These are phyloP conservation scores for Phalacrocorax aristotelis DNA, from an alignment of 2,113 vertebrate genomes.

Conservation along the genomic window DNA sequence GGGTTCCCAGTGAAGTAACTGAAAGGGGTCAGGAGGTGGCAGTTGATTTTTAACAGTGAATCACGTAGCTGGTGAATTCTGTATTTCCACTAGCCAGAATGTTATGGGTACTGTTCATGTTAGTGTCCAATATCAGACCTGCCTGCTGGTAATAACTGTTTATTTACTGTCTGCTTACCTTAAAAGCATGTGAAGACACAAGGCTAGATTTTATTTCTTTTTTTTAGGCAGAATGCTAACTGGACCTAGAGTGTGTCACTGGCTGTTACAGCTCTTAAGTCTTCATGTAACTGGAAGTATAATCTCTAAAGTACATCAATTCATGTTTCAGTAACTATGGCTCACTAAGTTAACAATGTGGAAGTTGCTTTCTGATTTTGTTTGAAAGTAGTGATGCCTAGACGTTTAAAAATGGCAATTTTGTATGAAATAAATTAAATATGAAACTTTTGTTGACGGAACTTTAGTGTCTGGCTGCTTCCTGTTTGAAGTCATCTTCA, in stretches of 20 bases:
- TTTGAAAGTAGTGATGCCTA: conserved; percentile 60
- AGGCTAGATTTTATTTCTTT: conserved; percentile 23
- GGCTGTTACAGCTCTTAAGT: conserved; percentile 52
- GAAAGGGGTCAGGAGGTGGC: neutral
- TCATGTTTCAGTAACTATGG: conserved; percentile 59
- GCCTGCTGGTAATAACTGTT: conserved; percentile 43
- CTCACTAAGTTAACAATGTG: conserved; percentile 52
- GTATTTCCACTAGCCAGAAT: conserved; percentile 49
- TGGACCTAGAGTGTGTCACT: conserved; percentile 50
- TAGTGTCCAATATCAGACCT: conserved; percentile 43
- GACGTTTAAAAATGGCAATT: conserved; percentile 53
- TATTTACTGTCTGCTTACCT: conserved; percentile 42
- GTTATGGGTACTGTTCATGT: conserved; percentile 33
- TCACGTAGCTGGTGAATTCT: conserved; percentile 37
- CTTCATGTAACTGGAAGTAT: conserved; percentile 65
- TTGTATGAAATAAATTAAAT: conserved; percentile 74
- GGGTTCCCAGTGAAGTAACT: conserved; percentile 48
- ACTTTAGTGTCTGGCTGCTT: conserved; percentile 68
- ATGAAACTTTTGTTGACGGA: conserved; percentile 62
- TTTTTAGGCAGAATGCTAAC: conserved; percentile 61
- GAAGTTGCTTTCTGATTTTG: conserved; percentile 63
- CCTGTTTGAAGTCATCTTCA: conserved; percentile 54
- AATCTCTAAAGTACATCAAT: conserved; percentile 60
- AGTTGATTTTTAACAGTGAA: conserved; percentile 39
- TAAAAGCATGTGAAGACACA: conserved; percentile 68